phyloP scores from a whole-genome alignment of 2,113 vertebrate species.

The Ibidorhyncha struthersii region DNA sequence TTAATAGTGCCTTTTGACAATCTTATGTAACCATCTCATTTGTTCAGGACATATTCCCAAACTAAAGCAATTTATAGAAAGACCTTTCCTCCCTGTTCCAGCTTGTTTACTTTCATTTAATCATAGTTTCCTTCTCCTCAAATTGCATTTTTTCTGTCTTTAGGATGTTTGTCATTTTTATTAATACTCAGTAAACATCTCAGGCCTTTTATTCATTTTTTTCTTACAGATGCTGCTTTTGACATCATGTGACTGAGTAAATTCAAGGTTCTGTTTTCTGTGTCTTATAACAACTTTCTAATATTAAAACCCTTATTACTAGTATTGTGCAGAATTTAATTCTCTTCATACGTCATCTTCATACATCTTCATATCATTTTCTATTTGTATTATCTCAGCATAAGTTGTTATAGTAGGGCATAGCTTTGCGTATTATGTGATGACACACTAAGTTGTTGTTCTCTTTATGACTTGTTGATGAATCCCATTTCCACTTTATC shows the following conservation, averaged over 20 bases:
- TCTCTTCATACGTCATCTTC: background rate
- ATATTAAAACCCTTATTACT: background rate
- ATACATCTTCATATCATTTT: too few relatives aligned
- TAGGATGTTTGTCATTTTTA: background rate
- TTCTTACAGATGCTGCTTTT: background rate
- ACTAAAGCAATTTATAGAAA: constrained; percentile 28
- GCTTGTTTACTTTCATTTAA: constrained; percentile 51
- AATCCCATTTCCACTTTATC: constrained; percentile 58
- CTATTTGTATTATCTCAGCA: constrained; percentile 31
- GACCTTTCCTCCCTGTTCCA: background rate
- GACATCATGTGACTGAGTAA: background rate
- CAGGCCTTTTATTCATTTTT: background rate
- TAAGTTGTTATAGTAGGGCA: constrained; percentile 38
- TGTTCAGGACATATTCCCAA: constrained; percentile 24
- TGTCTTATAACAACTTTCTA: background rate
- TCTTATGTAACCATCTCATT: constrained; percentile 29
- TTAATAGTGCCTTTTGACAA: constrained; percentile 36
- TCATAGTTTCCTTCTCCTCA: background rate
- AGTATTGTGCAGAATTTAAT: background rate
- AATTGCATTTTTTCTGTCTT: background rate
- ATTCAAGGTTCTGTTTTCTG: background rate
- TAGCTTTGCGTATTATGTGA: constrained; percentile 35
- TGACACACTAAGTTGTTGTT: constrained; percentile 62
- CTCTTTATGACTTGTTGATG: constrained; percentile 59
- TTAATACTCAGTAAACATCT: constrained; percentile 9